Conservation (phyloP, 2,888 invertebrate species). For the Brachypterus glaber region DNA sequence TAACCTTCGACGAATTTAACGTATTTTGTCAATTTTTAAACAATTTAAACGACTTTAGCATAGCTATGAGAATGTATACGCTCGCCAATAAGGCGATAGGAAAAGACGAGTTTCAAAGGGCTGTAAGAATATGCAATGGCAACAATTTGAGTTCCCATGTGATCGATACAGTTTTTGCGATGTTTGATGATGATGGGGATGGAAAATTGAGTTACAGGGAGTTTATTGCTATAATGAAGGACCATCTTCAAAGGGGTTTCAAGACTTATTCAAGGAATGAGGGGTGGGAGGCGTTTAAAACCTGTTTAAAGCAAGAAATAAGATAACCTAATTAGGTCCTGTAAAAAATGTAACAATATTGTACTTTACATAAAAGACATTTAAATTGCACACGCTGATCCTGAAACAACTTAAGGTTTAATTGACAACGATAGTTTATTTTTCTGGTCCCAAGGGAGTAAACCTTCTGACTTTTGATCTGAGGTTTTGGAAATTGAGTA, state of each 20-base stretch:
- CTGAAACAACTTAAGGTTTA: too few relatives aligned
- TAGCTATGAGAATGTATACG: conserved; percentile 92
- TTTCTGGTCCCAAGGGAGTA: too few relatives aligned
- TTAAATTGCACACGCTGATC: too few relatives aligned
- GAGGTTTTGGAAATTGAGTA: too few relatives aligned
- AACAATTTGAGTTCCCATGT: conserved; percentile 68
- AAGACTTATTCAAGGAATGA: conserved; percentile 74
- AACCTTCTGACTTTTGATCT: too few relatives aligned
- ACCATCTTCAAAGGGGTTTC: conserved; percentile 81
- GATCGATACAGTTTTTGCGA: conserved; percentile 83
- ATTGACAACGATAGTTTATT: too few relatives aligned
- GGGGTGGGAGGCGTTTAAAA: conserved; percentile 81
- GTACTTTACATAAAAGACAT: too few relatives aligned
- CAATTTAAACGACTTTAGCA: conserved; percentile 87
- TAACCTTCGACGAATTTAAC: conserved; percentile 81
- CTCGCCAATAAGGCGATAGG: conserved; percentile 84
- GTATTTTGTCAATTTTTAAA: conserved; percentile 91
- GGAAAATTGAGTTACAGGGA: conserved; percentile 86
- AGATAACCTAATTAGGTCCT: too few relatives aligned
- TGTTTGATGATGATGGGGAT: conserved; percentile 92
- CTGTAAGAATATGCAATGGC: conserved; percentile 84
- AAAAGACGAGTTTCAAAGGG: conserved; percentile 84
- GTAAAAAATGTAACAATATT: too few relatives aligned
- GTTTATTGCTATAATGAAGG: conserved; percentile 94
- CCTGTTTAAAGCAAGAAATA: conserved; percentile 73